Percentiles rank a stretch among this genome's conserved stretches.
These are phyloP conservation scores for Norana najaformis DNA, from an alignment of 2,888 invertebrate species.

Conservation along the genomic window DNA sequence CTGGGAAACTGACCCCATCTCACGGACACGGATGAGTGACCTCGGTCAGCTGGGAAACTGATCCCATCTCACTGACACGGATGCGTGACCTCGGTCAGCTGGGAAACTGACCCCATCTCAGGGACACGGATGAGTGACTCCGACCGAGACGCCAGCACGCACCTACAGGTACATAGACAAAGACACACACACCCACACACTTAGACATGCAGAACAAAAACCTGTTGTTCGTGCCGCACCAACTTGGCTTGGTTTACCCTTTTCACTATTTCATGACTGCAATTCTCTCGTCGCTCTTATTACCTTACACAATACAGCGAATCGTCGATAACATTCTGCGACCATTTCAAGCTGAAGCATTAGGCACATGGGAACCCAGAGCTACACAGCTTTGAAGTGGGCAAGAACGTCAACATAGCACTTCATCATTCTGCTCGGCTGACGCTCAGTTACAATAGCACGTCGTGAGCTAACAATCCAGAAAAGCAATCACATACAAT, in stretches of 20 bases:
- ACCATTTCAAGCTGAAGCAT: neutral
- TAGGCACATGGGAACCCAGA: neutral
- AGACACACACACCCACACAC: neutral
- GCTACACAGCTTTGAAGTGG: neutral
- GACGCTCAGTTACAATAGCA: neutral
- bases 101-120: neutral
- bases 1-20: neutral
- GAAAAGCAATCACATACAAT: too few species aligned
- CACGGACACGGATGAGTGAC: neutral
- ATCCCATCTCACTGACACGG: neutral
- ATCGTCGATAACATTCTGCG: neutral
- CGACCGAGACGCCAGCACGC: neutral
- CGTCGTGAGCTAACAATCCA: too few species aligned
- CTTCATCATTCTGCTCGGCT: neutral
- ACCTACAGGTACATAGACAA: neutral
- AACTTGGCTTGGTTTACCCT: neutral
- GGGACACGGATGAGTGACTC: neutral
- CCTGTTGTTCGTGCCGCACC: neutral
- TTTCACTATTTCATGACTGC: neutral
- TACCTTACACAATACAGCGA: neutral
- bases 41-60: neutral
- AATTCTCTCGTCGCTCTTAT: neutral
- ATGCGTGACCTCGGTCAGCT: neutral
- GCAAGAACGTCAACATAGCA: neutral
- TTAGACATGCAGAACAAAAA: neutral